Conservation (phyloP, 2,797 vertebrate species). For the Halcyon leucocephala region DNA sequence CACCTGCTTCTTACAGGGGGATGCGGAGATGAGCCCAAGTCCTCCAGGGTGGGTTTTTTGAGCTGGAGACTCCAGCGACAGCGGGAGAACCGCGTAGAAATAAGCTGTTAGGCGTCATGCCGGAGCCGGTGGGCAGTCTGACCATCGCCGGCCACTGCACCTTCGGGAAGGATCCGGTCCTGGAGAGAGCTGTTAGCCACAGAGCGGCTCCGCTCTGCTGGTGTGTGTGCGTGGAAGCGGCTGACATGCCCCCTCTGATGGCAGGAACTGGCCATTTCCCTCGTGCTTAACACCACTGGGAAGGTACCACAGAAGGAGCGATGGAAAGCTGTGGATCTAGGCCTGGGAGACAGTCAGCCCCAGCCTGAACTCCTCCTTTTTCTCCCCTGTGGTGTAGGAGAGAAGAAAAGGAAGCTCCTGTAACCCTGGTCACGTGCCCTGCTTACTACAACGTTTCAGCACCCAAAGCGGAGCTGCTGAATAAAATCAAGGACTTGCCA, state of each 20-base stretch:
- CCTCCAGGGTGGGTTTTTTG: not conserved
- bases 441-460: constrained; percentile 79
- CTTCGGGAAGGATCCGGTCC: not conserved
- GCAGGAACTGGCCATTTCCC: not conserved
- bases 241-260: constrained; percentile 45
- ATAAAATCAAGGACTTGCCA: constrained; percentile 78
- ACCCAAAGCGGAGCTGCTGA: constrained; percentile 78
- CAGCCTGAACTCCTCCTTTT: not conserved
- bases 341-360: not conserved
- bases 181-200: not conserved
- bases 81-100: not conserved
- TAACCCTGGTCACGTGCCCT: constrained; percentile 68
- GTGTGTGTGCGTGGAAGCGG: not conserved
- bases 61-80: not conserved
- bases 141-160: not conserved
- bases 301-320: not conserved
- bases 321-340: not conserved
- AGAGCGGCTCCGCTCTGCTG: not conserved
- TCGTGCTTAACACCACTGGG: not conserved
- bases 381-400: constrained; percentile 73
- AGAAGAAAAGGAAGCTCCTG: constrained; percentile 65
- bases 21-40: not conserved
- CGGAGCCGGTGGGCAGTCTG: not conserved
- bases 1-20: not conserved
- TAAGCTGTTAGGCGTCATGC: not conserved